These are phyloP conservation scores for Ceratosolen solmsi DNA, from an alignment of 1,140 invertebrate species.

Conservation along the genomic window DNA sequence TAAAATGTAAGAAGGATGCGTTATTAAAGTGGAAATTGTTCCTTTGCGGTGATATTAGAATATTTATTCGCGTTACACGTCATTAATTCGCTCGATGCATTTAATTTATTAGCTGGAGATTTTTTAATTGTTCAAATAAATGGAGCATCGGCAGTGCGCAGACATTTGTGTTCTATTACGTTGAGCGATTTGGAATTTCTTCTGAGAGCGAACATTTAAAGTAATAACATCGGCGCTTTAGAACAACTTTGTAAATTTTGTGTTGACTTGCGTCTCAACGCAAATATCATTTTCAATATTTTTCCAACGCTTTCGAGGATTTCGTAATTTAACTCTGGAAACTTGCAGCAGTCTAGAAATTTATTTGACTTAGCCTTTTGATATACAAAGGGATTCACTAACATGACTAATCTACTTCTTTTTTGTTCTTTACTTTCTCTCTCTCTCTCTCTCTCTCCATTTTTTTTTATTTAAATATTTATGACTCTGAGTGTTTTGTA, in stretches of 20 bases:
- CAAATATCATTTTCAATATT: constrained; percentile 43
- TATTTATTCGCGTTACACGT: background rate
- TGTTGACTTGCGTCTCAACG: background rate
- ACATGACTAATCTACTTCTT: constrained; percentile 31
- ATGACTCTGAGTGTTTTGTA: constrained; percentile 23
- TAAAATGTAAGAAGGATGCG: background rate
- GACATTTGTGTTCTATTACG: no score
- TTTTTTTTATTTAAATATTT: constrained; percentile 20
- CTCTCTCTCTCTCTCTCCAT: no score
- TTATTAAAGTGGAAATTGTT: constrained; percentile 16
- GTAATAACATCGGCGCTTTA: background rate
- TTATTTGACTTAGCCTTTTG: constrained; percentile 35
- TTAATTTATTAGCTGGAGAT: background rate
- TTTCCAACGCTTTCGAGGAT: background rate
- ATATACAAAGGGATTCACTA: constrained; percentile 6
- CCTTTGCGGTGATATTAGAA: background rate
- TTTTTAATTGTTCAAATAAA: constrained; percentile 5
- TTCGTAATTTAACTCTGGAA: background rate
- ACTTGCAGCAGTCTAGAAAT: background rate
- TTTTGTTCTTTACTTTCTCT: no score
- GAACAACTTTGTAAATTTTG: background rate
- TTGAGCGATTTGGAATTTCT: background rate
- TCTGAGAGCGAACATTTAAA: background rate
- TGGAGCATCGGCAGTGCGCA: no score
- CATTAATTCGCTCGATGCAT: background rate